Evolutionary conservation across 2,888 invertebrate species (phyloP).

Genomic region (Diarsia mendica): DNA sequence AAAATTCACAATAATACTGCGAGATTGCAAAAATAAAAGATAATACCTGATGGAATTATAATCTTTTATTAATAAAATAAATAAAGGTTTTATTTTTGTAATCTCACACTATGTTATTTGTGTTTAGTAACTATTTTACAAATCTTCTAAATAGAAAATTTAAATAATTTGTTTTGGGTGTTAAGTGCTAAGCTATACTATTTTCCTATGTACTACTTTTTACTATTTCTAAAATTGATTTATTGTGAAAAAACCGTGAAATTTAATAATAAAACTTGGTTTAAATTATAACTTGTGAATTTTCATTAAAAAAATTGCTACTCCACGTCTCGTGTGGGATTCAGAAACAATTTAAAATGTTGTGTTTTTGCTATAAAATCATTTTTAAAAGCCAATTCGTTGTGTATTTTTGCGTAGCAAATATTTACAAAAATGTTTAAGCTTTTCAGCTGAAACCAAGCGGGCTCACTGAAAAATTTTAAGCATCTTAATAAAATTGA

Average conservation of each 20-base stretch:
- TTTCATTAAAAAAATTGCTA: conserved; percentile 37
- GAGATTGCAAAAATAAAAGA: conserved; percentile 54
- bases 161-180: conserved; percentile 26
- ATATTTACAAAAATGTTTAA: conserved; percentile 59
- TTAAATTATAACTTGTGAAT: conserved; percentile 35
- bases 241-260: conserved; percentile 51
- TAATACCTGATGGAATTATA: not conserved
- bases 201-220: conserved; percentile 57
- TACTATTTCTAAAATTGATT: conserved; percentile 63
- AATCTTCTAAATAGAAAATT: conserved; percentile 31
- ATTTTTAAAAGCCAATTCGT: conserved; percentile 42
- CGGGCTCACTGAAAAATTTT: conserved; percentile 51
- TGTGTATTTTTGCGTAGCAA: conserved; percentile 49
- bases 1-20: conserved; percentile 45
- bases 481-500: conserved; percentile 57
- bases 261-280: conserved; percentile 30
- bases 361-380: conserved; percentile 40
- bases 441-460: conserved; percentile 59
- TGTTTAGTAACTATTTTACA: conserved; percentile 36
- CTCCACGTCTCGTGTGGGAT: conserved; percentile 65
- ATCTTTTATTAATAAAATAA: conserved; percentile 28
- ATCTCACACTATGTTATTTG: conserved; percentile 48
- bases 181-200: conserved; percentile 62
- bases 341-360: conserved; percentile 43
- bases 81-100: conserved; percentile 5